Base-by-base conservation (phyloP, 2,113 vertebrate species). In the Pachypanchax playfairii region DNA sequence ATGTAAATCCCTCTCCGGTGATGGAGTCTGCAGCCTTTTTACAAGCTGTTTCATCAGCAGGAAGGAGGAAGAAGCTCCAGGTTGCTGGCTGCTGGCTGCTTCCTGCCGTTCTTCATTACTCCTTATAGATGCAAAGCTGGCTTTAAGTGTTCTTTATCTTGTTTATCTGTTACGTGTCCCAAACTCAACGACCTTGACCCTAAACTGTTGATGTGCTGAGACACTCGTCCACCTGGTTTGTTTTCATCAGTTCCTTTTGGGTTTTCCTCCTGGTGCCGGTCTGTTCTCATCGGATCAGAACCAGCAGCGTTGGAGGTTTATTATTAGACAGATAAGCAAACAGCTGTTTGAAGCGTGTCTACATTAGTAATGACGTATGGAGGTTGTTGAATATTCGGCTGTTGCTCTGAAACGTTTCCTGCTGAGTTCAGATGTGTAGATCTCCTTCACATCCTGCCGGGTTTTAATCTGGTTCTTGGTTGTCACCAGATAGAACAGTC, bases 41-140 rank as follows among this genome's bases (percentile, higher is more conserved):
- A 68, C 84, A 83, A 64, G 46, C 44, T 73, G 43, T 88, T 87
- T 85, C 76, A 75, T 84, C 70, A 80, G 73, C 12, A 6, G 38
- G 41, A n/a, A 73, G 57, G 48, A 77, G 24, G 53, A 39, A 65
- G 52, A 41, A 29, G 28, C n/a, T n/a, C n/a, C n/a, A n/a, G n/a
- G n/a, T n/a, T n/a, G n/a, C n/a, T n/a, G n/a, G n/a, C n/a, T n/a
- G n/a, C n/a, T n/a, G n/a, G n/a, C 43, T 15, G 46, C 58, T 60
- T 63, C 55, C 64, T 77, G n/a, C 46, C 55, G 28, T 39, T 46
- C 14, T 42, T 25, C 14, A 8, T 65, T 60, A 39, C n/a, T 70
- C 47, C 66, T 44, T 4, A 70, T 68, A 17, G 52, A 20, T 38
- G 21, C 25, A 26, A n/a, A 54, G 31, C 31, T 57, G 52, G 20